These are phyloP conservation scores for Nipponacmea schrenckii DNA, from an alignment of 2,888 invertebrate species.

Conservation along the genomic window DNA sequence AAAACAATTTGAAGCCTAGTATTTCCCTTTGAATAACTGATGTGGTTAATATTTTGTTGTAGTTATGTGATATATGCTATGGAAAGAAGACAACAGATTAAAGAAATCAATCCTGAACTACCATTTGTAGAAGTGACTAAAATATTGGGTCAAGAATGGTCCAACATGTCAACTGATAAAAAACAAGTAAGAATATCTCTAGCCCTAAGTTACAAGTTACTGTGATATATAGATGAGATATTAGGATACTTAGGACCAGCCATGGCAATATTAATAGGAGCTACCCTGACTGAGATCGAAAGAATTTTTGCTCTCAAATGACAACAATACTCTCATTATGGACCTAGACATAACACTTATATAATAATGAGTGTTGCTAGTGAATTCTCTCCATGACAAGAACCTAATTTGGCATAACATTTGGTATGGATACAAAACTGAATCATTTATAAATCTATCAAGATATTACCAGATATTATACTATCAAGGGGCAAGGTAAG, in stretches of 20 bases:
- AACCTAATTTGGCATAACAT: too few relatives aligned
- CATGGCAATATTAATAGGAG: not conserved
- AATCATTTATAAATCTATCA: too few relatives aligned
- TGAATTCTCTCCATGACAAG: too few relatives aligned
- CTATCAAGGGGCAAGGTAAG: not conserved
- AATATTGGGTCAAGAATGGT: slow-evolving; percentile 73
- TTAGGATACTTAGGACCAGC: not conserved
- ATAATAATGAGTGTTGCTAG: too few relatives aligned
- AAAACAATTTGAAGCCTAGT: not conserved
- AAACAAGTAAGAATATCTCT: slow-evolving; percentile 66
- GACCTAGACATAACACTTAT: too few relatives aligned
- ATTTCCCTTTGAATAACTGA: too few relatives aligned
- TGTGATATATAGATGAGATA: not conserved
- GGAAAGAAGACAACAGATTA: slow-evolving; percentile 72
- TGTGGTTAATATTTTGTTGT: too few relatives aligned
- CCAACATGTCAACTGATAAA: slow-evolving; percentile 70
- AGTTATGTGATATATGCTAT: slow-evolving; percentile 73
- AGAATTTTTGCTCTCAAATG: too few relatives aligned
- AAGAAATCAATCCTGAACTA: slow-evolving; percentile 67
- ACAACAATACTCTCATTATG: too few relatives aligned
- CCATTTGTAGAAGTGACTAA: slow-evolving; percentile 74
- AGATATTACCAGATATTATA: too few relatives aligned
- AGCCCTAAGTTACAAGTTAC: not conserved
- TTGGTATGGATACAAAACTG: too few relatives aligned
- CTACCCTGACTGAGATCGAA: too few relatives aligned